These are phyloP conservation scores for Eira barbara DNA, from an alignment of 2,113 vertebrate genomes.

Conservation along the genomic window DNA sequence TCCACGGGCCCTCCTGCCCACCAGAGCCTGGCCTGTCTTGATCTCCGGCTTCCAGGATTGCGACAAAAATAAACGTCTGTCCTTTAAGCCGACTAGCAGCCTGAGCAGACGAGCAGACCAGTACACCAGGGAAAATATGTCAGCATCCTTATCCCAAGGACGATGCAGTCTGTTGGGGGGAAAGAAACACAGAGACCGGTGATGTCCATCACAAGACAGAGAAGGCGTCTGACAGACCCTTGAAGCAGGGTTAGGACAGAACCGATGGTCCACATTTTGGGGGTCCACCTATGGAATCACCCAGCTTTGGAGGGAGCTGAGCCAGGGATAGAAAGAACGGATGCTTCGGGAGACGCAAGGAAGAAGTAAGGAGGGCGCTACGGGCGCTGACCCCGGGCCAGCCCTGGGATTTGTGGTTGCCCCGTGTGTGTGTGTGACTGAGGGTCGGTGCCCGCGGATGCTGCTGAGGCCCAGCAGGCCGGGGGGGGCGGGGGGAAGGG, in stretches of 20 bases:
- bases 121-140: background rate
- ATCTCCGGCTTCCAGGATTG: accelerated
- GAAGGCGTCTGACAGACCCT: background rate
- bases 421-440: accelerated
- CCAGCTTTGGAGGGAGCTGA: no score
- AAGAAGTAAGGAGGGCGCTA: accelerated
- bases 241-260: background rate
- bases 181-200: background rate
- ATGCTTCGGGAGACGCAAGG: background rate
- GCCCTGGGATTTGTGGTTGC: background rate
- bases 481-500: background rate
- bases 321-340: background rate
- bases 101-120: background rate
- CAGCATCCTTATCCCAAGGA: background rate
- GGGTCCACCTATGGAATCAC: background rate
- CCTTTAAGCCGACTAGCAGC: background rate
- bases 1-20: background rate
- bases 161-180: background rate
- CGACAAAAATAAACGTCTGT: background rate
- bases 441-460: background rate
- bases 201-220: background rate
- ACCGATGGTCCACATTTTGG: background rate
- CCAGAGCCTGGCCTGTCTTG: background rate
- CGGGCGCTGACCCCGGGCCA: background rate
- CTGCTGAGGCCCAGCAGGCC: background rate